These are phyloP conservation scores for Tonatia bakeri DNA, from an alignment of 2,113 vertebrate genomes.

Conservation along the genomic window DNA sequence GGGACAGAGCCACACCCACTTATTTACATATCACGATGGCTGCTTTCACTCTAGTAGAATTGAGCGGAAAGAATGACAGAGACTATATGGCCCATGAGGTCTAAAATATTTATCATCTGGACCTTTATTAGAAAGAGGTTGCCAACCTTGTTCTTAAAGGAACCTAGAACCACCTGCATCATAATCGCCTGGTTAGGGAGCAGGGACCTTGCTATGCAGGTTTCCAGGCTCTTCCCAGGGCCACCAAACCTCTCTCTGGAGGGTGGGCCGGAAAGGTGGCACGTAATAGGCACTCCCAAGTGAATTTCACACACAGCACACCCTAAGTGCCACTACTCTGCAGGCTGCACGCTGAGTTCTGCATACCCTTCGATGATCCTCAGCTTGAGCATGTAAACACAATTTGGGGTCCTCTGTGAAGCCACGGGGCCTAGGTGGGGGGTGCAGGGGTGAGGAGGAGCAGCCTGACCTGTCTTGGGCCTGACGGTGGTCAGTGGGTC, in stretches of 20 bases:
- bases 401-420: background rate
- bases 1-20: background rate
- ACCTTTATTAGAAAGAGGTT: background rate
- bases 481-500: slow-evolving; percentile 92
- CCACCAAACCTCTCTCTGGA: background rate
- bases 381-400: background rate
- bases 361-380: background rate
- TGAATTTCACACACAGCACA: background rate
- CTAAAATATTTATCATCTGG: background rate
- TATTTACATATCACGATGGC: background rate
- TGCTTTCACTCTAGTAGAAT: background rate
- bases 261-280: background rate
- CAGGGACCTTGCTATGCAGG: background rate
- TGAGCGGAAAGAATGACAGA: background rate
- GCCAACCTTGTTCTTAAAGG: background rate
- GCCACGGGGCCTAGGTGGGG: fast-evolving
- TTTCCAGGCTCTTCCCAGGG: background rate
- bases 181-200: background rate
- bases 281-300: too few relatives aligned
- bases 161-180: background rate
- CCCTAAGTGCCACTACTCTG: background rate
- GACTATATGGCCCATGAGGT: background rate
- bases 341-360: background rate
- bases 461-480: slow-evolving; percentile 89
- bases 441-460: fast-evolving